A percentile compares a stretch with the other conserved stretches of the same genome.
Evolutionary conservation across 1,140 invertebrate genomes (phyloP).

Genomic region (Sitodiplosis mosellana): DNA sequence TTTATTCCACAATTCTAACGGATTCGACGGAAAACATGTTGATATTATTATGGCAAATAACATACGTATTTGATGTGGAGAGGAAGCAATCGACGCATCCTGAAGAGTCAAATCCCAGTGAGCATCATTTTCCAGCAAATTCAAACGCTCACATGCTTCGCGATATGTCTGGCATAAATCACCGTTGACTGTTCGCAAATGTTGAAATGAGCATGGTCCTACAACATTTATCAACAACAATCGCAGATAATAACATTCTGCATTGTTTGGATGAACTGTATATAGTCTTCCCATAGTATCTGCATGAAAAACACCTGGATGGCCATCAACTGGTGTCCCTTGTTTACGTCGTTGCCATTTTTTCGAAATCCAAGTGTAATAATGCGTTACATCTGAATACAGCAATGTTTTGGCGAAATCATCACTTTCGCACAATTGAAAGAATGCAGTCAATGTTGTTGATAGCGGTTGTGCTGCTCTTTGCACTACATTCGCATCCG

Average conservation of each 20-base stretch:
- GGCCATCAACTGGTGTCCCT: no score
- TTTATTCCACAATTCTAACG: constrained; percentile 17
- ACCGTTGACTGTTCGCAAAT: constrained; percentile 23
- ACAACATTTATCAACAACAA: constrained; percentile 21
- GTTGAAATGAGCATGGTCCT: constrained; percentile 23
- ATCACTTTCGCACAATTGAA: constrained; percentile 18
- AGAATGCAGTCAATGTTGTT: constrained; percentile 24
- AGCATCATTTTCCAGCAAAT: constrained; percentile 18
- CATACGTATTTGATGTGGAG: constrained; percentile 23
- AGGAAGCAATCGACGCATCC: constrained; percentile 13
- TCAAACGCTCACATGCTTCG: constrained; percentile 23
- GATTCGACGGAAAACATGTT: constrained; percentile 15
- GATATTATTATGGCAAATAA: constrained; percentile 23
- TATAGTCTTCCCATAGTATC: constrained; percentile 22
- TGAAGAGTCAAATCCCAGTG: constrained; percentile 18
- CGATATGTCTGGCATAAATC: constrained; percentile 18
- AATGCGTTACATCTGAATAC: constrained; percentile 23
- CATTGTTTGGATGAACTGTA: constrained; percentile 19
- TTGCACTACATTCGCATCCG: constrained; percentile 12
- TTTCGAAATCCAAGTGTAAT: constrained; percentile 25
- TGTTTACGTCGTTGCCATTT: constrained; percentile 11
- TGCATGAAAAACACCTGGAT: constrained; percentile 8
- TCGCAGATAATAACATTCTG: constrained; percentile 23
- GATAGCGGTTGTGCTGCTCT: constrained; percentile 11
- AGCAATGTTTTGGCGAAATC: constrained; percentile 24